Conservation (phyloP, 2,797 vertebrate genomes). For the Poeciliopsis presidionis region DNA sequence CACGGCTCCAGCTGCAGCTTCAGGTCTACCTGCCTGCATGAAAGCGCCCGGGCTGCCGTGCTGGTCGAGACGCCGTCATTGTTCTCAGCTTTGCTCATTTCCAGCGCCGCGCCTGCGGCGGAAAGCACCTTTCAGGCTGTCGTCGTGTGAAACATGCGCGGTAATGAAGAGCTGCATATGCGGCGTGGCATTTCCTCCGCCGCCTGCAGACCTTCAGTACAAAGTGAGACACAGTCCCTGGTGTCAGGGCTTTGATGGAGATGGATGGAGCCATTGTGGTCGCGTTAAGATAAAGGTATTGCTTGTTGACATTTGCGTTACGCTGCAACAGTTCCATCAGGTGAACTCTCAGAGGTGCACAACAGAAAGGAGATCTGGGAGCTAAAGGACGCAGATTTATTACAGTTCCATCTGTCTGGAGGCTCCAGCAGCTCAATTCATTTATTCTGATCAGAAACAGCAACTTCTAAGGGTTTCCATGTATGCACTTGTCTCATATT, state of each 20-base stretch:
- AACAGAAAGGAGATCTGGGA: constrained; percentile 19
- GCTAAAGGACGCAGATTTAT: background rate
- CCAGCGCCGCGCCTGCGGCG: constrained; percentile 40
- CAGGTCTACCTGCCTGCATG: constrained; percentile 56
- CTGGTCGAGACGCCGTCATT: constrained; percentile 31
- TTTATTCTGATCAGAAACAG: background rate
- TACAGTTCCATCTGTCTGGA: constrained; percentile 16
- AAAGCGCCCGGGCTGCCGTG: constrained; percentile 61
- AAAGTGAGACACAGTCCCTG: constrained; percentile 42
- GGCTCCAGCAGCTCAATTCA: background rate
- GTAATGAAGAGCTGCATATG: constrained; percentile 71
- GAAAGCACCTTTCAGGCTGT: constrained; percentile 72
- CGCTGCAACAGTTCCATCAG: background rate
- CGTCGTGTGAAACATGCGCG: constrained; percentile 50
- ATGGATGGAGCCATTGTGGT: constrained; percentile 52
- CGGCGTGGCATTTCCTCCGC: constrained; percentile 58
- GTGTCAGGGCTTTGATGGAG: constrained; percentile 59
- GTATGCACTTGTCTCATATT: background rate
- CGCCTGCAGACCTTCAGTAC: constrained; percentile 62
- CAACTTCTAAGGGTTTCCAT: background rate
- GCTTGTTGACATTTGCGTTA: constrained; percentile 65
- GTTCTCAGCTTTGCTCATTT: constrained; percentile 31
- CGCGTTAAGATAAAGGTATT: constrained; percentile 52
- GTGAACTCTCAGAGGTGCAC: constrained; percentile 17
- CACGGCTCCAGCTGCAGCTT: constrained; percentile 21